Conservation (phyloP, 2,113 vertebrate genomes). For the Oncorhynchus clarkii region DNA sequence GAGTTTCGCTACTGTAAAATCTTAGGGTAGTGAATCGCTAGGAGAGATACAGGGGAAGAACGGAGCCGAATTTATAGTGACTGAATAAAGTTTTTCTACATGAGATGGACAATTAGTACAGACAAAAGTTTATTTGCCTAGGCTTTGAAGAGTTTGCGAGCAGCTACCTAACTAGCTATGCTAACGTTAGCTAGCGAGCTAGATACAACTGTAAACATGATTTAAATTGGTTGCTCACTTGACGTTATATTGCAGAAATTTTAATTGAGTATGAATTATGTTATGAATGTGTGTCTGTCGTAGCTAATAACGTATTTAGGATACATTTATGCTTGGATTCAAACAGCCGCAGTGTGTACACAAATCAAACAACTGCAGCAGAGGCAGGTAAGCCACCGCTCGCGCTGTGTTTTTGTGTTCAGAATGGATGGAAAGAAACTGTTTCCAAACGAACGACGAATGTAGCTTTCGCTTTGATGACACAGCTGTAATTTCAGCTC, state of each 20-base stretch:
- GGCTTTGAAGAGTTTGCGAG: neutral
- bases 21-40: neutral
- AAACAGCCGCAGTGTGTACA: constrained; percentile 27
- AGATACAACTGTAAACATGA: neutral
- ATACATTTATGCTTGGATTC: constrained; percentile 47
- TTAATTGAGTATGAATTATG: neutral
- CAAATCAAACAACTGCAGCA: constrained; percentile 48
- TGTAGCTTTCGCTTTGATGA: neutral
- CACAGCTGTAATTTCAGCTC: no score
- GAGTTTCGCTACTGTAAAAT: neutral
- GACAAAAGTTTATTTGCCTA: neutral
- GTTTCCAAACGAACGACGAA: neutral
- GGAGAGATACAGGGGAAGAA: neutral
- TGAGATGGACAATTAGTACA: neutral
- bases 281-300: neutral
- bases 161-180: constrained; percentile 4
- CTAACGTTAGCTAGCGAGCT: constrained; percentile 37
- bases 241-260: neutral
- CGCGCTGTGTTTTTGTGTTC: neutral
- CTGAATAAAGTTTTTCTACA: neutral
- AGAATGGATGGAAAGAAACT: neutral
- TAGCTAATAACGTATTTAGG: neutral
- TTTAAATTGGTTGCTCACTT: neutral
- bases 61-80: neutral
- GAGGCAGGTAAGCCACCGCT: constrained; percentile 44